These are phyloP conservation scores for Leptonema lineaticorne DNA, from an alignment of 1,140 invertebrate genomes.

Conservation along the genomic window DNA sequence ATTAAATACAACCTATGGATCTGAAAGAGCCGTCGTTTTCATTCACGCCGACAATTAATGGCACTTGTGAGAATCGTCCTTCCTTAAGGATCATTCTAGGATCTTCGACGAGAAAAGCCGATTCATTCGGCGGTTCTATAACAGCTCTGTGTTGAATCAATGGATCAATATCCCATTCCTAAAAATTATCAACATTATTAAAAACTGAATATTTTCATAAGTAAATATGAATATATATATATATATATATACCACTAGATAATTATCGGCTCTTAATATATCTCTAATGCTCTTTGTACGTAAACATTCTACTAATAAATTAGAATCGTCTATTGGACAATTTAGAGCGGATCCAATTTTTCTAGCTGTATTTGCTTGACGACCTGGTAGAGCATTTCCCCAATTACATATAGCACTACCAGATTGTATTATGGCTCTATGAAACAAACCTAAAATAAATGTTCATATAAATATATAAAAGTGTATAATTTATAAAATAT, in stretches of 20 bases:
- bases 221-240: not conserved
- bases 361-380: slow-evolving; percentile 48
- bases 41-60: slow-evolving; percentile 50
- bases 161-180: slow-evolving; percentile 52
- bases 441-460: slow-evolving; percentile 51
- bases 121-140: slow-evolving; percentile 44
- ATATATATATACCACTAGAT: slow-evolving; percentile 39
- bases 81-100: slow-evolving; percentile 45
- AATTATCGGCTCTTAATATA: slow-evolving; percentile 46
- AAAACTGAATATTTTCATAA: not conserved
- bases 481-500: not conserved
- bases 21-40: slow-evolving; percentile 51
- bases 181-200: slow-evolving; percentile 25
- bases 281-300: slow-evolving; percentile 44
- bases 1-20: slow-evolving; percentile 40
- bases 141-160: slow-evolving; percentile 53
- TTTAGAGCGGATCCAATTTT: slow-evolving; percentile 41
- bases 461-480: slow-evolving; percentile 21
- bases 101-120: slow-evolving; percentile 48
- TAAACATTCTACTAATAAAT: slow-evolving; percentile 47
- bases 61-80: slow-evolving; percentile 46
- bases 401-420: slow-evolving; percentile 64
- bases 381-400: slow-evolving; percentile 56
- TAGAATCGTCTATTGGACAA: slow-evolving; percentile 37
- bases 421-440: slow-evolving; percentile 57